Conservation (phyloP, 1,140 invertebrate species). For the Penaeus japonicus region DNA sequence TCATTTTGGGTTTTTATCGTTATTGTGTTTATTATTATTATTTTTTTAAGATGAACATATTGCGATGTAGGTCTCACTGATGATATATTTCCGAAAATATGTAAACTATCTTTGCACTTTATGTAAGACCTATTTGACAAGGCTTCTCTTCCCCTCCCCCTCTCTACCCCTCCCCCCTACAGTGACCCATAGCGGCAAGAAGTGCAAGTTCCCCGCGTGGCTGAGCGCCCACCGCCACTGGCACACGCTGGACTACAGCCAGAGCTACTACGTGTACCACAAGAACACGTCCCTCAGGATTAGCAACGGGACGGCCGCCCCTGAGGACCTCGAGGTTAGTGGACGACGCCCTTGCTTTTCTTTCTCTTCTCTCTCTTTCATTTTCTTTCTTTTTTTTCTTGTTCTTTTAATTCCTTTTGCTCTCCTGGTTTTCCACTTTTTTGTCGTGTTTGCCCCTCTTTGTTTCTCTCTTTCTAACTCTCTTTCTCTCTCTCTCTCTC, state of each 20-base stretch:
- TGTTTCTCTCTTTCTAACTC: not conserved
- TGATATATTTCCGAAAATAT: too few species aligned
- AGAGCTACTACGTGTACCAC: constrained; percentile 68
- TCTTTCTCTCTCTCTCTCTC: not conserved
- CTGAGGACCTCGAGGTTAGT: constrained; percentile 50
- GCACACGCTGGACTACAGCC: constrained; percentile 78
- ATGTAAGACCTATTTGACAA: too few species aligned
- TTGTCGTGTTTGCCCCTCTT: not conserved
- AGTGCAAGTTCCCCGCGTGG: constrained; percentile 79
- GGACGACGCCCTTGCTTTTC: not conserved
- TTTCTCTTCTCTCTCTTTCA: too few species aligned
- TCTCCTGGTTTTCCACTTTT: not conserved
- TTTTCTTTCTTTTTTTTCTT: not conserved
- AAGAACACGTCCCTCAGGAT: constrained; percentile 54
- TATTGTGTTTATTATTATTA: too few species aligned
- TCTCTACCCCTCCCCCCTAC: not conserved
- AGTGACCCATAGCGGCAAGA: constrained; percentile 41
- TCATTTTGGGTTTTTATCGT: not conserved
- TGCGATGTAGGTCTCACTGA: too few species aligned
- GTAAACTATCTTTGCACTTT: too few species aligned
- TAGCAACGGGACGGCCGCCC: constrained; percentile 52
- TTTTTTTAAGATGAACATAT: too few species aligned
- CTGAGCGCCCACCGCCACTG: constrained; percentile 79
- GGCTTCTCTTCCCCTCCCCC: not conserved
- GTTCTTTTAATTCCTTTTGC: not conserved